A percentile compares a stretch with the other conserved stretches of the same genome.
Evolutionary conservation across 2,888 invertebrate genomes (phyloP).

Genomic region (Erebia aethiops): DNA sequence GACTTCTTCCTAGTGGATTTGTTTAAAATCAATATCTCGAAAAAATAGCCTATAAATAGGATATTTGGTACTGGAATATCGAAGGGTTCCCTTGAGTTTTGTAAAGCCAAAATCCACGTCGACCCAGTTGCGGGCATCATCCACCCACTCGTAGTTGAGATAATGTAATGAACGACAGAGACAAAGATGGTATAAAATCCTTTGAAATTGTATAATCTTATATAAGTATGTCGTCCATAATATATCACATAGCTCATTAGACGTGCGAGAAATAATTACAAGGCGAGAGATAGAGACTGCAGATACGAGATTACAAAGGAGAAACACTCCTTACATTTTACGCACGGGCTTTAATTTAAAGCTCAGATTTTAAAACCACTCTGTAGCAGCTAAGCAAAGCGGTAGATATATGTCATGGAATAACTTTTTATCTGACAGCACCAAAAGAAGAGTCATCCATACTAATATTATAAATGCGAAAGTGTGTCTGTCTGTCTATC

Average conservation of each 20-base stretch:
- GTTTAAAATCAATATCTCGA: no score
- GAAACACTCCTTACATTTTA: slow-evolving; percentile 4
- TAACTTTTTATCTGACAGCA: not conserved
- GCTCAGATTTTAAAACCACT: slow-evolving; percentile 9
- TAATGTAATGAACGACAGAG: not conserved
- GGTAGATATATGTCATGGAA: not conserved
- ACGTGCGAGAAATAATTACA: slow-evolving; percentile 16
- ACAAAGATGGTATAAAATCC: not conserved
- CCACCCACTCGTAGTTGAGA: not conserved
- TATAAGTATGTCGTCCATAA: not conserved
- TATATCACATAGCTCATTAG: slow-evolving; percentile 25
- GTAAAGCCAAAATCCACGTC: no score
- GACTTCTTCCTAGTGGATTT: no score
- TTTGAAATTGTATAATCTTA: not conserved
- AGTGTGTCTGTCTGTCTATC: no score
- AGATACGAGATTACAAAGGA: not conserved
- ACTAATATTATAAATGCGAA: no score
- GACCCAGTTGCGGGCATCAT: no score
- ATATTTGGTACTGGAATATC: no score
- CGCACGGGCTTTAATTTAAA: slow-evolving; percentile 1
- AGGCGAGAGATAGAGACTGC: slow-evolving; percentile 12
- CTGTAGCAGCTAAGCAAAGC: not conserved
- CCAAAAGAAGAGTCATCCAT: no score
- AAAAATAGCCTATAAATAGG: no score
- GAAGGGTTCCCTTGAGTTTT: no score